Evolutionary conservation across 1,140 invertebrate species (phyloP), one percentile per base, ranked within the genome.

Genomic region (Drosophila arawakana): DNA sequence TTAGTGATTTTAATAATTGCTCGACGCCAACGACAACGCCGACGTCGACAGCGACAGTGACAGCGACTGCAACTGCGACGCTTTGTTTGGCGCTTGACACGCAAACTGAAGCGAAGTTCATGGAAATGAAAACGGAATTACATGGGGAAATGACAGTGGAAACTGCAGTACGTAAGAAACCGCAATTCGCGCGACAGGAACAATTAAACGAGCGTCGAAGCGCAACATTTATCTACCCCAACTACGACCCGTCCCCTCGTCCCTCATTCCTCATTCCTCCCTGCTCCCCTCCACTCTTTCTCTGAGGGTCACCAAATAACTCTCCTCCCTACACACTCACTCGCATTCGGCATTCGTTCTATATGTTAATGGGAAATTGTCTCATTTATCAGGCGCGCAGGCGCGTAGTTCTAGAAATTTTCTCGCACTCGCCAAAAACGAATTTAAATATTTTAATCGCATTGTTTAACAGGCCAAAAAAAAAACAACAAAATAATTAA

Each of bases 391-490:
- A 84, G 80, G 70, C 74, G 74, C 85, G 84, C 84, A 89, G 77
- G 80, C 84, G 84, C 84, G 84, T 80, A 62, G 63, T 41, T 71
- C 49, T 57, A 60, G 47, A 71, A 74, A 76, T 76, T 85, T 78
- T 84, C 69, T 73, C 68, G 78, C 73, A 69, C 77, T 78, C 80
- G 63, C 70, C 68, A 59, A 81, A 30, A 65, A 11, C 55, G 50
- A 80, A 88, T 88, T 88, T 84, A 89, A 88, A 88, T 88, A 89
- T 89, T 89, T 89, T 90, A 89, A 88, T 84, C 80, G 84, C 67
- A 80, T 86, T 86, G 69, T 68, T 78, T 58, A 69, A 77, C 67
- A 50, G 49, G 8, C 18, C 66, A 47, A 15, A 15, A 61, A 25
- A 44, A 58, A 25, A 61, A 39, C 46, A 72, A 37, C 41, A 60